Percentiles rank a stretch among this genome's conserved stretches.
Conservation (phyloP, 2,888 invertebrate genomes). For the Seira sanloemensis region DNA sequence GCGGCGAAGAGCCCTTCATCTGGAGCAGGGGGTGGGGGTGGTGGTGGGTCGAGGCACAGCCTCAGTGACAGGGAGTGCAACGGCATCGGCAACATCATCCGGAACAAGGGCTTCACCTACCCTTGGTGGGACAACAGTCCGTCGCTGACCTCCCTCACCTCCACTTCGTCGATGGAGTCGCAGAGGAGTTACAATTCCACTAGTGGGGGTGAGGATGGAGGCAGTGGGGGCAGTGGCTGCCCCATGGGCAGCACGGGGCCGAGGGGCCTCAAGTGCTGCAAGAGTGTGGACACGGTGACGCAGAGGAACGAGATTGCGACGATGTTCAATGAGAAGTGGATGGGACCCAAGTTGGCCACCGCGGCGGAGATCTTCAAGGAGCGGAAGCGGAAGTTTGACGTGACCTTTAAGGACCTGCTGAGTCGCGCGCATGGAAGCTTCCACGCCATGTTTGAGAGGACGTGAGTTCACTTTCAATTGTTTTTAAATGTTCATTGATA, state of each 20-base stretch:
- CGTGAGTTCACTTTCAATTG: slow-evolving; percentile 75
- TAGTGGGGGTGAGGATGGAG: slow-evolving; percentile 16
- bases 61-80: slow-evolving; percentile 67
- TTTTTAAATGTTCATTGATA: not conserved
- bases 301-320: slow-evolving; percentile 63
- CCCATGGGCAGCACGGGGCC: slow-evolving; percentile 51
- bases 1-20: slow-evolving; percentile 11
- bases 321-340: slow-evolving; percentile 70
- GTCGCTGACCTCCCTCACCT: slow-evolving; percentile 17
- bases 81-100: slow-evolving; percentile 66
- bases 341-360: slow-evolving; percentile 67
- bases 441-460: slow-evolving; percentile 95
- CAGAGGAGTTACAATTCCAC: not conserved
- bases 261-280: slow-evolving; percentile 69
- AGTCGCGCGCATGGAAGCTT: slow-evolving; percentile 78
- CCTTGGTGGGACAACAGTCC: slow-evolving; percentile 71
- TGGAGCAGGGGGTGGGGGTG: slow-evolving; percentile 23
- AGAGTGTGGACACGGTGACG: slow-evolving; percentile 61
- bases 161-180: slow-evolving; percentile 21
- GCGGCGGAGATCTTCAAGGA: slow-evolving; percentile 70
- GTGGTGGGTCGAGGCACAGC: not conserved
- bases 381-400: slow-evolving; percentile 71
- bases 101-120: slow-evolving; percentile 70
- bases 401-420: slow-evolving; percentile 71
- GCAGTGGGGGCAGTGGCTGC: slow-evolving; percentile 44